Evolutionary conservation across 2,888 invertebrate species (phyloP).

Genomic region (Caenorhabditis sp.): DNA sequence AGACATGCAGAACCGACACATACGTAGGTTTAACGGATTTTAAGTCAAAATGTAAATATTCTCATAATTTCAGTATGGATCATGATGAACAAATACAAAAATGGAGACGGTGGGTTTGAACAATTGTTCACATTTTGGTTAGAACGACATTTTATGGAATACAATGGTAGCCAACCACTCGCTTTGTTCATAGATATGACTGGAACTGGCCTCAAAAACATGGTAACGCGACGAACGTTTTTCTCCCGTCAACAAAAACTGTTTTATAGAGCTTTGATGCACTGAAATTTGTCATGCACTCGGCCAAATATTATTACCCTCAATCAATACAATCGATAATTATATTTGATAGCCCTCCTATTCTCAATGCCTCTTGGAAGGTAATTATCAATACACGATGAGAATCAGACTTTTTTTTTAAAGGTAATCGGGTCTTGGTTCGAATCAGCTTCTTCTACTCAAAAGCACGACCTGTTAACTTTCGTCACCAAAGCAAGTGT

Average conservation of each 20-base stretch:
- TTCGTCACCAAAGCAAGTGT: constrained; percentile 47
- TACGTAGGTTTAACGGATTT: constrained; percentile 61
- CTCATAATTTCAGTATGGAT: constrained; percentile 68
- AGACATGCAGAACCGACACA: constrained; percentile 52
- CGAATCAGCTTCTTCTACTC: constrained; percentile 38
- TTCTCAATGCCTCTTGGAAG: constrained; percentile 64
- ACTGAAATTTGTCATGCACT: constrained; percentile 64
- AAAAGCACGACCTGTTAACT: constrained; percentile 36
- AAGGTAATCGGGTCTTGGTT: constrained; percentile 57
- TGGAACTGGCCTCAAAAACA: constrained; percentile 54
- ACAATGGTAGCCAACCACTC: constrained; percentile 55
- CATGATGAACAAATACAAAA: constrained; percentile 53
- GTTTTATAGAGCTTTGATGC: constrained; percentile 64
- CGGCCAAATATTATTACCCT: constrained; percentile 66
- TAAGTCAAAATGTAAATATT: too few species aligned
- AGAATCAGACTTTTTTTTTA: constrained; percentile 9
- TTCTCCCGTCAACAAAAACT: too few species aligned
- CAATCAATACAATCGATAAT: constrained; percentile 51
- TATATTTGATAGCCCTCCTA: constrained; percentile 59
- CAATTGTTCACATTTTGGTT: constrained; percentile 66
- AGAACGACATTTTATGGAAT: constrained; percentile 60
- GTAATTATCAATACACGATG: constrained; percentile 31
- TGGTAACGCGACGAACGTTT: constrained; percentile 39
- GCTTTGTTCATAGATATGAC: constrained; percentile 63
- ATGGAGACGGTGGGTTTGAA: constrained; percentile 52